Percentiles rank a stretch among this genome's conserved stretches.
phyloP scores from a whole-genome alignment of 2,888 invertebrate genomes.

The Eueremaeus valkanovi region DNA sequence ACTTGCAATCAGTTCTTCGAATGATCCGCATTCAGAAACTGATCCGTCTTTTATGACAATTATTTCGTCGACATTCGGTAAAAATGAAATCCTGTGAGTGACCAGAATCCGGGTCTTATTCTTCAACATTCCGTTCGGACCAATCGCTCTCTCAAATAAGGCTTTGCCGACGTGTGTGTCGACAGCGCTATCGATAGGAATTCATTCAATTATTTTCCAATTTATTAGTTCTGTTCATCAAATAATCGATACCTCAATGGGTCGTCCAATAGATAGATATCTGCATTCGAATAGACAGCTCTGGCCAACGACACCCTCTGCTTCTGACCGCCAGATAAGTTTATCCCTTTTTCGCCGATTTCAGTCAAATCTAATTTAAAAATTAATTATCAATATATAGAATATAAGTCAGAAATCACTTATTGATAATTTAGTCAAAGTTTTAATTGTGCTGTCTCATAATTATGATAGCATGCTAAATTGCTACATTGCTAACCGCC shows the following conservation, averaged over 20 bases:
- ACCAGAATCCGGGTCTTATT: slow-evolving; percentile 58
- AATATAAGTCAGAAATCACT: no score
- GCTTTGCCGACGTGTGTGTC: slow-evolving; percentile 55
- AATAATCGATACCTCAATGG: slow-evolving; percentile 38
- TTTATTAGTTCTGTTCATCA: background rate
- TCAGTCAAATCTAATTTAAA: slow-evolving; percentile 55
- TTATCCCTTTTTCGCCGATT: slow-evolving; percentile 58
- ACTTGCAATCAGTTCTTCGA: slow-evolving; percentile 52
- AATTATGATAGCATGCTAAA: no score
- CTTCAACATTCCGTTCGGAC: slow-evolving; percentile 51
- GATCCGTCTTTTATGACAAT: slow-evolving; percentile 54
- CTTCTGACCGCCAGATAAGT: slow-evolving; percentile 50
- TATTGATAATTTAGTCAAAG: no score
- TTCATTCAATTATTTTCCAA: background rate
- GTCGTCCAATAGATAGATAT: slow-evolving; percentile 43
- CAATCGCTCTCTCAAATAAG: slow-evolving; percentile 54
- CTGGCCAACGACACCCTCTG: slow-evolving; percentile 41
- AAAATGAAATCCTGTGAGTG: slow-evolving; percentile 56
- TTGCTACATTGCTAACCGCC: no score
- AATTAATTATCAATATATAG: no score
- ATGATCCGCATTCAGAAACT: slow-evolving; percentile 55
- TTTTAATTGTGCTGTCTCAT: no score
- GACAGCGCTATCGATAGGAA: slow-evolving; percentile 51
- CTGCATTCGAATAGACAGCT: slow-evolving; percentile 41
- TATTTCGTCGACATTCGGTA: slow-evolving; percentile 55